A percentile compares a stretch with the other conserved stretches of the same genome.
phyloP scores from a whole-genome alignment of 2,113 vertebrate genomes.

The Genyomyrus donnyi region DNA sequence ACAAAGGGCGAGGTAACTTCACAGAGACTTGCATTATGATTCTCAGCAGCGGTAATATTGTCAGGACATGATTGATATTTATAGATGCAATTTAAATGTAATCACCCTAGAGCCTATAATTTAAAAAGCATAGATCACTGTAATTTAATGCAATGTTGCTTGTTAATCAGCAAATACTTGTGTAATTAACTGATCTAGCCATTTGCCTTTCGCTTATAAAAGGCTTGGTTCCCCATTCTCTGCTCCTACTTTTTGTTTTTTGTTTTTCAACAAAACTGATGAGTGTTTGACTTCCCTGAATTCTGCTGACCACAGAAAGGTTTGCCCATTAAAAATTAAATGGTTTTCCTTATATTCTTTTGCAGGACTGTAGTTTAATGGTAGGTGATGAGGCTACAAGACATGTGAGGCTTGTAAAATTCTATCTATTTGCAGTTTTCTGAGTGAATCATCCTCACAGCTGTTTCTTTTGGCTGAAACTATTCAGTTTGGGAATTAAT shows the following conservation, averaged over 20 bases:
- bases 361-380: background rate
- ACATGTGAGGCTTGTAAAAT: background rate
- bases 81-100: background rate
- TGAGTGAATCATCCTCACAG: background rate
- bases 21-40: background rate
- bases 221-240: background rate
- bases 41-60: background rate
- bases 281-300: background rate
- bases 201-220: background rate
- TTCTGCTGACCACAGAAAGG: background rate
- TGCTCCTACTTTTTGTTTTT: background rate
- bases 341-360: background rate
- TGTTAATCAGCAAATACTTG: background rate
- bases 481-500: background rate
- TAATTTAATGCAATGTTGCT: background rate
- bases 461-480: background rate
- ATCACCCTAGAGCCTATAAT: background rate
- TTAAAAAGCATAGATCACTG: background rate
- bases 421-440: background rate
- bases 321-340: background rate
- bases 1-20: background rate
- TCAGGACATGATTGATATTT: background rate
- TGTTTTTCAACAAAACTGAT: background rate
- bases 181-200: background rate
- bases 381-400: background rate